Evolutionary conservation across 2,888 invertebrate species (phyloP), one percentile per base, ranked within the genome.

Genomic region (Mesorhabditis belari): DNA sequence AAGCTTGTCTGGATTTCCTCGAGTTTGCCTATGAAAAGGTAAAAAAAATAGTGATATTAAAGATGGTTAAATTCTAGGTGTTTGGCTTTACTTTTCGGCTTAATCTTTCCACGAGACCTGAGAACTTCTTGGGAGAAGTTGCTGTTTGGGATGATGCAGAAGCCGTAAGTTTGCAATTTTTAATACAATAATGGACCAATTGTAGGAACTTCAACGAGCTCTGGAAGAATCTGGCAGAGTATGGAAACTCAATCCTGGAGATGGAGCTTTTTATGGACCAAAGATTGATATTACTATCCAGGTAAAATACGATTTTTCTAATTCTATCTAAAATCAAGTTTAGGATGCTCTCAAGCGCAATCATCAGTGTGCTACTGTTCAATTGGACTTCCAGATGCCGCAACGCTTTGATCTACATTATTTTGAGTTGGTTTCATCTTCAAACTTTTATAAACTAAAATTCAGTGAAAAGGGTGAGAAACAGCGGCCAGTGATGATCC

Each of bases 251-350:
- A 96, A 80, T 62, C 73, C 74, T 44, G 79, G 90, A 0, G 98
- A 99, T 84, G 98, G 98, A 1, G 98, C 98, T 0, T 98, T 98
- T 85, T 98, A 98, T 84, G 98, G 98, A 0, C 98, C 98, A 0
- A 98, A 98, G 70, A 79, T 79, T 51, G 80, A 80, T 58, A 95
- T 98, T 81, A 93, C 91, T 0, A 91, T 99, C 68, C 71, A 77
- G 44, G 44, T 35, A 35, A 17, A n/a, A 35, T 1, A 2, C n/a
- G 82, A n/a, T 1, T 2, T 35, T n/a, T 35, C 44, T 35, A 17
- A 35, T 35, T 35, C 44, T 1, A 35, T 9, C 12, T 17, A 35
- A 35, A 35, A 17, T n/a, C 0, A 1, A n/a, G 12, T 35, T 2
- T 35, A 35, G 59, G 98, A 98, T 83, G 96, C 96, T 0, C 83